phyloP scores from a whole-genome alignment of 2,888 invertebrate genomes.

The Cartodere bifasciata region DNA sequence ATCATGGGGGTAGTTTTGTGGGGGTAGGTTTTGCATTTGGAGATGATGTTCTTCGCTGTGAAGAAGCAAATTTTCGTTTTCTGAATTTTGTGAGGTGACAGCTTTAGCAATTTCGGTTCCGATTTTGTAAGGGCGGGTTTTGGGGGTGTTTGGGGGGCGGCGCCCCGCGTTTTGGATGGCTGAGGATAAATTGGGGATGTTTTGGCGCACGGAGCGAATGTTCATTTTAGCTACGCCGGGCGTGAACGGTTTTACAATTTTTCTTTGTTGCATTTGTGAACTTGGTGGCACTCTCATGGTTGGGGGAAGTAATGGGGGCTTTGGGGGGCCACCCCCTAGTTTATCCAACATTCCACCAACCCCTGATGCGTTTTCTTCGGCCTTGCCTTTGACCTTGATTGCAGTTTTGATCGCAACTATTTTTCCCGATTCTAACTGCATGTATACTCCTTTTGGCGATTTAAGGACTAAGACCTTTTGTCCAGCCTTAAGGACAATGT shows the following conservation, averaged over 20 bases:
- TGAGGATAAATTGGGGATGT: conserved; percentile 30
- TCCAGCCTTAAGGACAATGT: conserved; percentile 84
- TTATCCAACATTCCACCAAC: too few relatives aligned
- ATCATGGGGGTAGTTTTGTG: too few relatives aligned
- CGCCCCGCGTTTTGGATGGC: conserved; percentile 25
- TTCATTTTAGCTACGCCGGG: conserved; percentile 28
- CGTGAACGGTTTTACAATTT: conserved; percentile 26
- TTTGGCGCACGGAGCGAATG: conserved; percentile 29
- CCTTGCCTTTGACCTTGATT: conserved; percentile 50
- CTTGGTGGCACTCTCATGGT: conserved; percentile 46
- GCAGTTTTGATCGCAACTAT: conserved; percentile 84
- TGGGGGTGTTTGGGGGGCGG: conserved; percentile 22
- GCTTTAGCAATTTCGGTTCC: conserved; percentile 24
- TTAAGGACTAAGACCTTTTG: conserved; percentile 90
- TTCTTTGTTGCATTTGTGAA: conserved; percentile 41
- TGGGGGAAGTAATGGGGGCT: conserved; percentile 21
- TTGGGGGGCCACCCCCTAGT: conserved; percentile 31
- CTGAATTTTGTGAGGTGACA: too few relatives aligned
- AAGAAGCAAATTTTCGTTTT: too few relatives aligned
- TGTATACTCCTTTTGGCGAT: conserved; percentile 91
- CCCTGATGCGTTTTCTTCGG: conserved; percentile 33
- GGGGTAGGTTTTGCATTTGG: too few relatives aligned
- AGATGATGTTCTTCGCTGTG: too few relatives aligned
- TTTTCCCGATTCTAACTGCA: conserved; percentile 88
- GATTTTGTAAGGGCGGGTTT: conserved; percentile 23